Evolutionary conservation across 1,140 invertebrate species (phyloP).

Genomic region (Heliconius congener): DNA sequence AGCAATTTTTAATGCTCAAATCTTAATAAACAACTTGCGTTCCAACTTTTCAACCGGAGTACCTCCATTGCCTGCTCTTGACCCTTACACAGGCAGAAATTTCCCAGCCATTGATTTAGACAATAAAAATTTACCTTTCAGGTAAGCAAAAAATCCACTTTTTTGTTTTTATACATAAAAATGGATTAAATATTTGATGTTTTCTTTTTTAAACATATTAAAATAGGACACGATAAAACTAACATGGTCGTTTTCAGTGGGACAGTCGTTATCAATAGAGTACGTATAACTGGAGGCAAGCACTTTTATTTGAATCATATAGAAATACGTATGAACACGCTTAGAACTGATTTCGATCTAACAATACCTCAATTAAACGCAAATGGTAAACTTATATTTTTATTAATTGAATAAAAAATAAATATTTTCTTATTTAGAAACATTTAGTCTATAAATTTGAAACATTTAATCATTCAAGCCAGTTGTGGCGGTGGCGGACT

Average conservation of each 20-base stretch:
- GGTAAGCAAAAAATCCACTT: neutral
- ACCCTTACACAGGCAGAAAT: neutral
- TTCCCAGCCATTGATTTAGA: neutral
- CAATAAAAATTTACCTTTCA: neutral
- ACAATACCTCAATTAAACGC: conserved; percentile 23
- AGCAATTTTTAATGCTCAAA: conserved; percentile 12
- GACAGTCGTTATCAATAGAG: neutral
- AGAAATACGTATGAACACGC: conserved; percentile 25
- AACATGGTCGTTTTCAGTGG: neutral
- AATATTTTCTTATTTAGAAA: too few relatives aligned
- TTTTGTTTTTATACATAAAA: neutral
- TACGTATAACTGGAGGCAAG: neutral
- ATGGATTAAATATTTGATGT: neutral
- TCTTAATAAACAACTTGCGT: conserved; percentile 11
- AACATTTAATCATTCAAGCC: too few relatives aligned
- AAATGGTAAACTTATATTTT: conserved; percentile 18
- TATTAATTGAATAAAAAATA: too few relatives aligned
- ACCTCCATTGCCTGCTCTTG: neutral
- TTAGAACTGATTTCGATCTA: conserved; percentile 37
- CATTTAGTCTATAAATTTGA: too few relatives aligned
- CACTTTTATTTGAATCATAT: neutral
- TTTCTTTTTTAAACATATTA: neutral
- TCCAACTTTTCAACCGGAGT: neutral
- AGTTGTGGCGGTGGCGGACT: too few relatives aligned
- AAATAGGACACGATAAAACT: neutral